These are phyloP conservation scores for Lycaena phlaeas DNA, from an alignment of 2,888 invertebrate genomes.

Conservation along the genomic window DNA sequence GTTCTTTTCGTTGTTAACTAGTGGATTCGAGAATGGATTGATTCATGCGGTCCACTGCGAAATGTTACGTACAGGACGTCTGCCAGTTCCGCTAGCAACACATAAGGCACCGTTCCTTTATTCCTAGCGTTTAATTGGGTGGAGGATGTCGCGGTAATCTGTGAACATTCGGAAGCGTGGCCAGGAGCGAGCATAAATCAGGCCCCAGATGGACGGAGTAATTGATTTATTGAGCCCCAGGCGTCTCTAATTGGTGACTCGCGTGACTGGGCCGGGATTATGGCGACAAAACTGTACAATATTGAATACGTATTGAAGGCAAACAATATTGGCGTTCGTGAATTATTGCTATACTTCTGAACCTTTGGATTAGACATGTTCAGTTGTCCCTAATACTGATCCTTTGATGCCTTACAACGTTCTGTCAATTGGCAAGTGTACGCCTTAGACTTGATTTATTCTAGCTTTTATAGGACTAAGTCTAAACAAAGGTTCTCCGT, in stretches of 20 bases:
- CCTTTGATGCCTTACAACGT: too few species aligned
- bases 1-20: too few species aligned
- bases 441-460: too few species aligned
- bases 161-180: conserved; percentile 45
- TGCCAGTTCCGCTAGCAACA: too few species aligned
- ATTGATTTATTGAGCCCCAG: conserved; percentile 64
- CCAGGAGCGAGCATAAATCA: conserved; percentile 62
- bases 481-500: too few species aligned
- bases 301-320: conserved; percentile 34
- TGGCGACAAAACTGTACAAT: conserved; percentile 60
- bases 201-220: conserved; percentile 65
- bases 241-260: conserved; percentile 67
- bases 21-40: too few species aligned
- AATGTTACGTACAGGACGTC: too few species aligned
- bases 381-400: too few species aligned
- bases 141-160: conserved; percentile 24
- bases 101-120: background rate
- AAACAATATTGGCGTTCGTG: background rate
- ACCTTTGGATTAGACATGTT: background rate
- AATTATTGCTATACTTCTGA: background rate
- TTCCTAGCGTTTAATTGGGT: background rate
- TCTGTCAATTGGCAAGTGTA: too few species aligned
- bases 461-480: too few species aligned
- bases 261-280: conserved; percentile 61
- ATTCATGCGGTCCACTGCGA: too few species aligned